phyloP scores from a whole-genome alignment of 2,113 vertebrate genomes.

The Eidolon helvum region DNA sequence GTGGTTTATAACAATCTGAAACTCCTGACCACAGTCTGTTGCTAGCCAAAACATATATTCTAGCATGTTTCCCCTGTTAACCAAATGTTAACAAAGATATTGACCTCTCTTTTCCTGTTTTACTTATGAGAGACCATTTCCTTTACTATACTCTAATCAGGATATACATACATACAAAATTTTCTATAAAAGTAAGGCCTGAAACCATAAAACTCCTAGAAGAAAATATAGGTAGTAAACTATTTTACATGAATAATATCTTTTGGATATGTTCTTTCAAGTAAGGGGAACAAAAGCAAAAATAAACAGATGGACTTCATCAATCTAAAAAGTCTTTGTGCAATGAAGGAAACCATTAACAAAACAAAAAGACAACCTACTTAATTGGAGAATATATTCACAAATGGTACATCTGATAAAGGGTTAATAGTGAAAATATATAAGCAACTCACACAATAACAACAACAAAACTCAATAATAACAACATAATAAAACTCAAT shows the following conservation, averaged over 20 bases:
- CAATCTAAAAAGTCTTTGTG: neutral
- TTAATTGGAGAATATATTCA: neutral
- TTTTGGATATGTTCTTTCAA: neutral
- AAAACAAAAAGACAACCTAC: neutral
- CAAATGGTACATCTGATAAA: neutral
- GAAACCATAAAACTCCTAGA: neutral
- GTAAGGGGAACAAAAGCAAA: neutral
- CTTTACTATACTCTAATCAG: neutral
- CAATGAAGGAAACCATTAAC: neutral
- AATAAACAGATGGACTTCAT: neutral
- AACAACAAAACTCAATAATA: neutral
- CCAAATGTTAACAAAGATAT: neutral
- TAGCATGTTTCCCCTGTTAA: neutral
- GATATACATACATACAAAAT: neutral
- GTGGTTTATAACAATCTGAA: neutral
- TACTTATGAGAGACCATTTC: neutral
- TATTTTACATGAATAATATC: neutral
- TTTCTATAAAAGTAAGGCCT: neutral
- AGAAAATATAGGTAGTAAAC: neutral
- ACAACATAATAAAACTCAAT: neutral
- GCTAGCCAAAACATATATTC: neutral
- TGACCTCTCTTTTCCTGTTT: neutral
- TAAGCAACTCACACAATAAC: neutral
- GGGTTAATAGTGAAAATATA: neutral
- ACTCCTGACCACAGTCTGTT: neutral